phyloP scores from a whole-genome alignment of 2,797 vertebrate genomes.

The Melanotaenia pygmaea region DNA sequence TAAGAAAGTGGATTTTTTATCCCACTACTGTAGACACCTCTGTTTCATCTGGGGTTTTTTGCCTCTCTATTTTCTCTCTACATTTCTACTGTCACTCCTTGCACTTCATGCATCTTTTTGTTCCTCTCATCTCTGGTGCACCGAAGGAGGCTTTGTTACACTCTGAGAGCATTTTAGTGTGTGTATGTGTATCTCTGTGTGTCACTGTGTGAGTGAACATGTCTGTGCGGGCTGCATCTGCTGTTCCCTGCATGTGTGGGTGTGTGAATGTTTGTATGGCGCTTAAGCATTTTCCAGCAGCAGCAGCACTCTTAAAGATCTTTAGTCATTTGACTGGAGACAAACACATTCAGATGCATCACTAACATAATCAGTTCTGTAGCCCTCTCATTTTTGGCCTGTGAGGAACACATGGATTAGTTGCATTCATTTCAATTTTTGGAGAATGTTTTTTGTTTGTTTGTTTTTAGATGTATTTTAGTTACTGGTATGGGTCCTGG shows the following conservation, averaged over 20 bases:
- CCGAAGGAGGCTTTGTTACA: conserved; percentile 49
- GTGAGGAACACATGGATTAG: neutral
- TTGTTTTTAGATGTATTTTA: neutral
- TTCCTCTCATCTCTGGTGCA: conserved; percentile 55
- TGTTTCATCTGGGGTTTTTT: conserved; percentile 48
- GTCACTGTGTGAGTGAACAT: neutral
- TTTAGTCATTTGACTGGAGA: conserved; percentile 11
- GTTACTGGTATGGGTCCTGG: neutral
- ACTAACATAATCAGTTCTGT: conserved; percentile 5
- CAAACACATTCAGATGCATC: neutral
- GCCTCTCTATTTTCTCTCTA: conserved; percentile 9
- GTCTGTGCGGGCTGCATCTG: conserved; percentile 15
- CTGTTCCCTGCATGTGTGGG: conserved; percentile 1
- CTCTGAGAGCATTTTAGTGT: conserved; percentile 6
- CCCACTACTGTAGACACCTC: conserved; percentile 36
- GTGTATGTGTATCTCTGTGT: conserved; percentile 8
- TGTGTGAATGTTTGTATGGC: conserved; percentile 20
- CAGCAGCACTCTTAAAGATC: conserved; percentile 15
- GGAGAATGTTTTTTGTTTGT: neutral
- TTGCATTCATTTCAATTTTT: neutral
- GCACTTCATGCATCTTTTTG: conserved; percentile 43
- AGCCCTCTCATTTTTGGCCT: neutral
- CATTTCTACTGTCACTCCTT: conserved; percentile 58
- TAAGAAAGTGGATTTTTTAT: conserved; percentile 40
- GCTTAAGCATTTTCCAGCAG: conserved; percentile 12